Conservation (phyloP, 1,140 invertebrate species). For the Aphidius gifuensis region DNA sequence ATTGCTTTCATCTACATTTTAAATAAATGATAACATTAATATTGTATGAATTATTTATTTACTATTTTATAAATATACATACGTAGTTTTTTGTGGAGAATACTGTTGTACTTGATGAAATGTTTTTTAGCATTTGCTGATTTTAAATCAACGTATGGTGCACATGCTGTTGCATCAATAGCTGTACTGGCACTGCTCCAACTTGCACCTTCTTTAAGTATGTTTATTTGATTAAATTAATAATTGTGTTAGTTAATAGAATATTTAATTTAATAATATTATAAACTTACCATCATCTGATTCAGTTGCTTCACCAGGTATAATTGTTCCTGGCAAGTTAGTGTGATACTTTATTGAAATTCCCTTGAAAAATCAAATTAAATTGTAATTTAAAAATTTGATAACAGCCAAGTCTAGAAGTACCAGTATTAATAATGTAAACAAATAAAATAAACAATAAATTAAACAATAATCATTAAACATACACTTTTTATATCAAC, state of each 20-base stretch:
- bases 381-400: too few species aligned
- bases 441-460: too few species aligned
- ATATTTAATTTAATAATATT: too few species aligned
- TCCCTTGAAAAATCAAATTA: conserved; percentile 33
- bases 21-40: conserved; percentile 26
- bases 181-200: conserved; percentile 45
- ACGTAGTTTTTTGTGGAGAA: conserved; percentile 53
- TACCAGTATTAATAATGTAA: too few species aligned
- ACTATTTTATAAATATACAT: conserved; percentile 30
- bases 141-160: conserved; percentile 44
- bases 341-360: conserved; percentile 35
- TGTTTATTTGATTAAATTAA: conserved; percentile 1
- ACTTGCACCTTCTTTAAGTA: conserved; percentile 40
- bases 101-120: conserved; percentile 51
- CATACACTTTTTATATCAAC: conserved; percentile 40
- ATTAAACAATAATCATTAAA: not conserved
- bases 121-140: conserved; percentile 40
- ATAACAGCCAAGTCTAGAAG: not conserved
- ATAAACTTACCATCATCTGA: conserved; percentile 41
- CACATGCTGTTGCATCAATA: conserved; percentile 45
- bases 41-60: conserved; percentile 28
- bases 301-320: conserved; percentile 50
- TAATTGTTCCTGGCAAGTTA: conserved; percentile 47
- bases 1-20: conserved; percentile 46
- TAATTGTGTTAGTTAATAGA: conserved; percentile 3